A percentile compares a stretch with the other conserved stretches of the same genome.
Conservation (phyloP, 23 tunicate genomes). For the Halocynthia roretzi region DNA sequence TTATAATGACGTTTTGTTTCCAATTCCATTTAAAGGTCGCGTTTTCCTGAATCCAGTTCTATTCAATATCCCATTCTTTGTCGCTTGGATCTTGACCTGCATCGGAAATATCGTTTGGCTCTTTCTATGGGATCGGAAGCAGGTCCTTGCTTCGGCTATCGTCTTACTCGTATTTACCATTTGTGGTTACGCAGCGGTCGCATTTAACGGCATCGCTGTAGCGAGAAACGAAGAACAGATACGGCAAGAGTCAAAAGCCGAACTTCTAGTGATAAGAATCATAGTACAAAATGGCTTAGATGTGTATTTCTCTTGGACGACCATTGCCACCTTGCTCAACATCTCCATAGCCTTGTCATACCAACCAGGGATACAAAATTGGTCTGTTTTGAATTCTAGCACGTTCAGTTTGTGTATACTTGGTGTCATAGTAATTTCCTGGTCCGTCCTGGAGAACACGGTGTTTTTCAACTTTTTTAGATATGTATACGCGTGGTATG, state of each 20-base stretch:
- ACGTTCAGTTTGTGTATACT: conserved; percentile 9
- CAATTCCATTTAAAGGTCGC: conserved; percentile 9
- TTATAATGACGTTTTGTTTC: too few relatives aligned
- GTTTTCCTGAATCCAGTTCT: conserved; percentile 18
- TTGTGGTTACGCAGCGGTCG: conserved; percentile 25
- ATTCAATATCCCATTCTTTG: conserved; percentile 11
- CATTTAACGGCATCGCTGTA: conserved; percentile 11
- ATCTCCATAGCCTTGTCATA: conserved; percentile 8
- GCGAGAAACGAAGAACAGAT: neutral
- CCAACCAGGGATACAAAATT: conserved; percentile 2
- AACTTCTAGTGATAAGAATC: neutral
- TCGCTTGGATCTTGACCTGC: conserved; percentile 14
- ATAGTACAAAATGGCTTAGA: conserved; percentile 24
- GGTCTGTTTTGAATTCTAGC: neutral
- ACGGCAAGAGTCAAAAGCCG: neutral
- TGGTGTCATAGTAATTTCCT: conserved; percentile 13
- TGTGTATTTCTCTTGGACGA: conserved; percentile 23
- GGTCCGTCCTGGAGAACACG: conserved; percentile 20
- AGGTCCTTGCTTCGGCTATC: neutral
- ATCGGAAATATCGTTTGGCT: conserved; percentile 8
- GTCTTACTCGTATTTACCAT: conserved; percentile 8
- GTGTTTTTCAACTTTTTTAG: conserved; percentile 10
- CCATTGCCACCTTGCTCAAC: conserved; percentile 16
- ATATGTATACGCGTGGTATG: conserved; percentile 30
- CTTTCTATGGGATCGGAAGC: conserved; percentile 22